phyloP scores from a whole-genome alignment of 2,113 vertebrate species.

The Hydrochoerus hydrochaeris region DNA sequence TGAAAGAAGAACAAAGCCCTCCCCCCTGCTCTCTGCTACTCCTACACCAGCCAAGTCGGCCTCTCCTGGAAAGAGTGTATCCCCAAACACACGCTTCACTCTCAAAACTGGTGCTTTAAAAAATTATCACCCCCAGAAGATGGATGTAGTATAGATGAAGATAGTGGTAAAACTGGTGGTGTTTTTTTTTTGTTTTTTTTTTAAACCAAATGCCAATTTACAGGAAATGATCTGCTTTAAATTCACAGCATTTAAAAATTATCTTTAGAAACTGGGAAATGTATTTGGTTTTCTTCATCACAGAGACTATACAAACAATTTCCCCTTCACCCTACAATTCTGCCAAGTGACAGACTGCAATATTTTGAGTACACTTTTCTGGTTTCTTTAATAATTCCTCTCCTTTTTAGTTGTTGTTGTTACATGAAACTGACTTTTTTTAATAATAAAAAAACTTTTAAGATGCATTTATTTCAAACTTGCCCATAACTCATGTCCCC shows the following conservation, averaged over 20 bases:
- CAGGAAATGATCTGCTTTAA: conserved; percentile 3
- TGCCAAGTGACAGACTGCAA: neutral
- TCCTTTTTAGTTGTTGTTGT: neutral
- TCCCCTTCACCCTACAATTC: neutral
- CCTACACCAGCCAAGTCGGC: neutral
- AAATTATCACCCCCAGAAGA: neutral
- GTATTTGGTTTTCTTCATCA: neutral
- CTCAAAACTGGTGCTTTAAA: neutral
- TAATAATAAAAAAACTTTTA: neutral
- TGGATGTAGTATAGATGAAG: neutral
- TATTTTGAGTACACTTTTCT: neutral
- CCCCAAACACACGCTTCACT: neutral
- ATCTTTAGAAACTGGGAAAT: conserved; percentile 12
- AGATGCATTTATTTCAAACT: neutral
- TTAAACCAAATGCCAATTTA: neutral
- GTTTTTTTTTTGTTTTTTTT: neutral
- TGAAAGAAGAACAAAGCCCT: neutral
- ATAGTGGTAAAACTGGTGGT: neutral
- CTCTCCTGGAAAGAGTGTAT: neutral
- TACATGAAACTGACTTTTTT: neutral
- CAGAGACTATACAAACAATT: neutral
- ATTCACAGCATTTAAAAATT: neutral
- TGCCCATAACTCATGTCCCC: neutral
- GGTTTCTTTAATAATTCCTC: neutral
- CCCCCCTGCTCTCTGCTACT: neutral